phyloP scores from a whole-genome alignment of 2,797 vertebrate species.

The Dendrocincla fuliginosa region DNA sequence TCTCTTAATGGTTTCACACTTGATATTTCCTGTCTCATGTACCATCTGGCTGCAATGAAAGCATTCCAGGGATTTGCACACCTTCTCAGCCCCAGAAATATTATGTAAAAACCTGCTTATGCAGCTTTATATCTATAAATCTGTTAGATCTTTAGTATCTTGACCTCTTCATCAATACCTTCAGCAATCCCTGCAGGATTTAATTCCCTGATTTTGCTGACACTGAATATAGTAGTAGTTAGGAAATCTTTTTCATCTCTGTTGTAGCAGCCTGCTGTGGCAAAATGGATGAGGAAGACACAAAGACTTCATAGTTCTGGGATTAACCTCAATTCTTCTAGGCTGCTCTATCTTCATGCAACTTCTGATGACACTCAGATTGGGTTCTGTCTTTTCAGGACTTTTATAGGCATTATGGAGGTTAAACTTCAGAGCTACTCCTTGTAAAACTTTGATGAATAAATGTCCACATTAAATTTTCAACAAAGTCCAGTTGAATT shows the following conservation, averaged over 20 bases:
- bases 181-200: background rate
- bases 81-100: background rate
- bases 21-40: background rate
- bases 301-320: fast-evolving
- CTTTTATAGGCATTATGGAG: background rate
- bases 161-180: background rate
- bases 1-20: background rate
- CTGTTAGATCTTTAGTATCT: background rate
- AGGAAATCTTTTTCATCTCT: background rate
- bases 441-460: background rate
- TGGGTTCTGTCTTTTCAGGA: background rate
- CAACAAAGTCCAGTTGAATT: background rate
- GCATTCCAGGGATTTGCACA: background rate
- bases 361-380: background rate
- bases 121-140: background rate
- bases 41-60: slow-evolving; percentile 44
- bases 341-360: background rate
- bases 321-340: background rate
- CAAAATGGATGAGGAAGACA: background rate
- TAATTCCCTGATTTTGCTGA: background rate
- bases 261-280: background rate
- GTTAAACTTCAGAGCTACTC: background rate
- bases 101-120: background rate
- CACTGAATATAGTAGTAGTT: background rate
- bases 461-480: background rate